A percentile compares a stretch with the other conserved stretches of the same genome.
These are phyloP conservation scores for Ophraella communa DNA, from an alignment of 2,888 invertebrate species.

Conservation along the genomic window DNA sequence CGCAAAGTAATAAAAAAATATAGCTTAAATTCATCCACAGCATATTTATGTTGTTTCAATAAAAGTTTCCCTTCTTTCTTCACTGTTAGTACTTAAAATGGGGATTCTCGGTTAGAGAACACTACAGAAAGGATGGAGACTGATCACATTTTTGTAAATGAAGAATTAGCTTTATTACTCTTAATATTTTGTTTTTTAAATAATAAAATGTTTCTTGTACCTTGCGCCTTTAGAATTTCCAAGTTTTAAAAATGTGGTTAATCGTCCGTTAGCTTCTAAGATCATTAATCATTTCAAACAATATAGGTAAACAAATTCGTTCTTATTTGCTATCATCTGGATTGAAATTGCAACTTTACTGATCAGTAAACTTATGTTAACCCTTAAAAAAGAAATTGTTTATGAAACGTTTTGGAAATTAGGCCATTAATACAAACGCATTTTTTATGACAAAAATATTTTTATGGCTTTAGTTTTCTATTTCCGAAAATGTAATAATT, in stretches of 20 bases:
- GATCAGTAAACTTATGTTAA: background rate
- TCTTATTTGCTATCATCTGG: background rate
- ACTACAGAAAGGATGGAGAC: too few species aligned
- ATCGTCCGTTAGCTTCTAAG: background rate
- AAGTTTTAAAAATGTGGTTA: background rate
- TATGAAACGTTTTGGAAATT: background rate
- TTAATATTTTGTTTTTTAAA: too few species aligned
- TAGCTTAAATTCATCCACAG: too few species aligned
- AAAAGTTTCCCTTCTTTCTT: too few species aligned
- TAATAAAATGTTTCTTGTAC: background rate
- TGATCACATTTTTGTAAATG: too few species aligned
- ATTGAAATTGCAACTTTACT: background rate
- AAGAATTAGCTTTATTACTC: too few species aligned
- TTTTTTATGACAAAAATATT: background rate
- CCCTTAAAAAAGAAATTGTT: background rate
- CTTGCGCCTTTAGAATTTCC: background rate
- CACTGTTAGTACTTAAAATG: too few species aligned
- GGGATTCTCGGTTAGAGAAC: too few species aligned
- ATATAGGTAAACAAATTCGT: background rate
- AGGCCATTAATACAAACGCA: background rate
- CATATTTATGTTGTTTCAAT: too few species aligned
- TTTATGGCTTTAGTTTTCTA: background rate
- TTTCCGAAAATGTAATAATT: background rate
- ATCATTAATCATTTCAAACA: background rate
- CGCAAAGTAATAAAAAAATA: background rate